Conservation (phyloP, 2,113 vertebrate species). For the Ia io region DNA sequence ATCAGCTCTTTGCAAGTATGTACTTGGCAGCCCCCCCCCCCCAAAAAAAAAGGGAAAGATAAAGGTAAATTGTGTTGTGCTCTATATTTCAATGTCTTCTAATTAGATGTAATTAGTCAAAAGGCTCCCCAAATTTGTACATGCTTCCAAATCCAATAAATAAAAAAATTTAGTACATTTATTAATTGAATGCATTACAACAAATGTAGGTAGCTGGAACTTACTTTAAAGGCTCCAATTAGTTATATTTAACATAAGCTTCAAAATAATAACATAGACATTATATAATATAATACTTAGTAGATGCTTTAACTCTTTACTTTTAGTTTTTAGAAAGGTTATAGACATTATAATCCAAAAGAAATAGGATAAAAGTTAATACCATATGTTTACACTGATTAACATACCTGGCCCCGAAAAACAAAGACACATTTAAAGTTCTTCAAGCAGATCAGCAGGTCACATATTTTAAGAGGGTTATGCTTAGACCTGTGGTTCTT, state of each 20-base stretch:
- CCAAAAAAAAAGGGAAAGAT: neutral
- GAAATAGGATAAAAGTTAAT: neutral
- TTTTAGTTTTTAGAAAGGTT: neutral
- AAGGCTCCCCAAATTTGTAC: neutral
- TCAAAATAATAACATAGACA: neutral
- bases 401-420: neutral
- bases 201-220: neutral
- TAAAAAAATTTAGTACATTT: neutral
- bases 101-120: constrained; percentile 15
- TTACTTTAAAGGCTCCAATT: neutral
- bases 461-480: neutral
- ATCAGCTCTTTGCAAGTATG: neutral
- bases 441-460: neutral
- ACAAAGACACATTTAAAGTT: neutral
- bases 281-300: neutral
- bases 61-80: neutral
- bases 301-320: neutral
- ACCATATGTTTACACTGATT: neutral
- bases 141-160: neutral
- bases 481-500: neutral
- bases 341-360: neutral
- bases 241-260: neutral
- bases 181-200: neutral
- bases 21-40: neutral
- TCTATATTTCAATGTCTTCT: constrained; percentile 20